A percentile compares a stretch with the other conserved stretches of the same genome.
Conservation (phyloP, 2,113 vertebrate genomes). For the Danionella cerebrum region DNA sequence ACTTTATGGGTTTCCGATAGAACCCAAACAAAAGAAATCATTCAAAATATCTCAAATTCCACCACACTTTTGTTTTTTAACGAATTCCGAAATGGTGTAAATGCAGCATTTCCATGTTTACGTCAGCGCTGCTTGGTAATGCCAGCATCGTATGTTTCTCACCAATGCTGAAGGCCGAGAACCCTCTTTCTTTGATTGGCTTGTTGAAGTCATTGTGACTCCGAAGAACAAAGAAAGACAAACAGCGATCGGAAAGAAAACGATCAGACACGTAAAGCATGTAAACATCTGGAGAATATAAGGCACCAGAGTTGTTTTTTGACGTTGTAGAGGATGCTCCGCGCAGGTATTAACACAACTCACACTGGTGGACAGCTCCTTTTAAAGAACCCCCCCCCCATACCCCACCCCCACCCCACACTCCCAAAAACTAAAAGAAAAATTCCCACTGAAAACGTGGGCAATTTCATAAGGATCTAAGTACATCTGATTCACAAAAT, state of each 20-base stretch:
- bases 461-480: constrained; percentile 65
- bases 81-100: background rate
- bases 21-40: too few species aligned
- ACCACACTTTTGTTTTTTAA: background rate
- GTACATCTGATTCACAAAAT: constrained; percentile 80
- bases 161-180: background rate
- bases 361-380: constrained; percentile 50
- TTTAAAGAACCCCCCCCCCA: constrained; percentile 36
- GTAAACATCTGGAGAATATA: constrained; percentile 74
- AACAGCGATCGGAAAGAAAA: constrained; percentile 56
- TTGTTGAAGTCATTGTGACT: constrained; percentile 28
- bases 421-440: constrained; percentile 48
- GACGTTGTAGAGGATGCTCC: constrained; percentile 65
- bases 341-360: constrained; percentile 45
- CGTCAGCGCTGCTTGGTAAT: constrained; percentile 35
- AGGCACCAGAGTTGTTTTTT: constrained; percentile 72
- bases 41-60: too few species aligned
- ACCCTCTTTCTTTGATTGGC: constrained; percentile 43
- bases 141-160: constrained; percentile 1
- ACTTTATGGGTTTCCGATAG: too few species aligned
- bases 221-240: constrained; percentile 52
- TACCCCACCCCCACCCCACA: background rate
- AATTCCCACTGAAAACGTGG: constrained; percentile 75
- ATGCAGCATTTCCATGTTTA: constrained; percentile 35
- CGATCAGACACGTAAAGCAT: constrained; percentile 64